These are phyloP conservation scores for Serripes groenlandicus DNA, from an alignment of 2,888 invertebrate genomes.

Conservation along the genomic window DNA sequence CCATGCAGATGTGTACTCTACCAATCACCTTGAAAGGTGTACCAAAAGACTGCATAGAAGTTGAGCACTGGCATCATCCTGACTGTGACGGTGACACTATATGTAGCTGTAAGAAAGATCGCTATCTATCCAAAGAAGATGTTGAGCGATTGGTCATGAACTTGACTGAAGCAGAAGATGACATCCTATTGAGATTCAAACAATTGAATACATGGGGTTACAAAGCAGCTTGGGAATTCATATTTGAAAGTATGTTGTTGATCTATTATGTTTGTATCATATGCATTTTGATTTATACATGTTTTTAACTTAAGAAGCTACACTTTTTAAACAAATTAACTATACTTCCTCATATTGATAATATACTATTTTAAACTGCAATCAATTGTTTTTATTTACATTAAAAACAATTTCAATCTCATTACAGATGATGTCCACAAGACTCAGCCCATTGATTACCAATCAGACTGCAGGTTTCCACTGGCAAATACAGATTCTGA, in stretches of 20 bases:
- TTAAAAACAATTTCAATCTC: neutral
- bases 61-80: conserved; percentile 39
- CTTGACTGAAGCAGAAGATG: neutral
- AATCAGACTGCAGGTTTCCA: no score
- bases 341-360: neutral
- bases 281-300: neutral
- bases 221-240: neutral
- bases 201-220: neutral
- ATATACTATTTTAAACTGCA: neutral
- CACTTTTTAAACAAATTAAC: neutral
- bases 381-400: neutral
- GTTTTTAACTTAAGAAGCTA: neutral
- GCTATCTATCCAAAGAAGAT: no score
- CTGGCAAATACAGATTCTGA: no score
- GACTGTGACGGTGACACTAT: conserved; percentile 29
- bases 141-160: neutral
- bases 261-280: no score
- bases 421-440: neutral
- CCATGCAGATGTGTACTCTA: conserved; percentile 57
- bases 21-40: conserved; percentile 53
- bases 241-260: neutral
- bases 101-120: conserved; percentile 17
- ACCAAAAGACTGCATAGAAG: conserved; percentile 39
- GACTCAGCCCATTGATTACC: no score
- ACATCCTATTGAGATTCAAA: neutral